phyloP scores from a whole-genome alignment of 1,140 invertebrate genomes.

The Cotesia vestalis region DNA sequence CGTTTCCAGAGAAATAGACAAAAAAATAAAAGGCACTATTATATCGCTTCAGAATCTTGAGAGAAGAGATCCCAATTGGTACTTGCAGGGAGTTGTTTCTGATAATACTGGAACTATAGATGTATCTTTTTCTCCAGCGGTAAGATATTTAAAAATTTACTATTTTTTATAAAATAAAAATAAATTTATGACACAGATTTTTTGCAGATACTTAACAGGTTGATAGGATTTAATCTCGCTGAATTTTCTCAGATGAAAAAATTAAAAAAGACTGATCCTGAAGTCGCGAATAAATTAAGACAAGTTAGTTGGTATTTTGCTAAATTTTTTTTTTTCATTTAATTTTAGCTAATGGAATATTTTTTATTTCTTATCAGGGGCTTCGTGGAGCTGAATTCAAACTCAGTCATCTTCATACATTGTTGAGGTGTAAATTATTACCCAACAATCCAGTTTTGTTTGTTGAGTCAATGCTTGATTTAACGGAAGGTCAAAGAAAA shows the following conservation, averaged over 20 bases:
- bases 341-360: constrained; percentile 11
- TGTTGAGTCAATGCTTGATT: too few species aligned
- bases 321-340: constrained; percentile 8
- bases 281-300: constrained; percentile 49
- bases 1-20: constrained; percentile 31
- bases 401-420: too few species aligned
- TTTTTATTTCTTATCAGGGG: not conserved
- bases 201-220: constrained; percentile 53
- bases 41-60: constrained; percentile 45
- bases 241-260: constrained; percentile 56
- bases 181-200: constrained; percentile 5
- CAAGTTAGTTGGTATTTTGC: constrained; percentile 41
- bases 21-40: constrained; percentile 47
- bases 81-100: constrained; percentile 48
- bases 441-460: too few species aligned
- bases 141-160: constrained; percentile 31
- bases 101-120: constrained; percentile 53
- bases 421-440: too few species aligned
- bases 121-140: constrained; percentile 53
- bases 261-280: constrained; percentile 48
- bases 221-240: constrained; percentile 50
- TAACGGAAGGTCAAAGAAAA: too few species aligned
- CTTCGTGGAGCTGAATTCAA: constrained; percentile 2
- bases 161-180: not conserved
- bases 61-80: constrained; percentile 47